Conservation (phyloP, 2,113 vertebrate species). For the Megaceryle maxima region DNA sequence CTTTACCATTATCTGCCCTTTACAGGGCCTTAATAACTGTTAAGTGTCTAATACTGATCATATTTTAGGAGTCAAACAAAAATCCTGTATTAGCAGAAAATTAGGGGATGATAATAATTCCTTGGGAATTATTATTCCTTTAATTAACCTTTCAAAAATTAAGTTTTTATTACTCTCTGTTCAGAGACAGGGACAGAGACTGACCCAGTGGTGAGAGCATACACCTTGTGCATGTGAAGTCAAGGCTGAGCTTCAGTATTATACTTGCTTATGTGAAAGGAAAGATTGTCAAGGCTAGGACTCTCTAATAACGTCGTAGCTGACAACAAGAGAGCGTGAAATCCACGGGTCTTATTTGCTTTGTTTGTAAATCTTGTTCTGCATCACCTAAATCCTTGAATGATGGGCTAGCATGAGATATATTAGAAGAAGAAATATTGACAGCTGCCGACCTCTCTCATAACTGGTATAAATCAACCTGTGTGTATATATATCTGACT, state of each 20-base stretch:
- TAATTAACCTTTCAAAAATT: neutral
- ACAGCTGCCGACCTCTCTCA: neutral
- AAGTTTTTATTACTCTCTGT: neutral
- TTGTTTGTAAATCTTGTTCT: neutral
- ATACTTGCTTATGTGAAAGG: neutral
- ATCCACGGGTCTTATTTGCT: neutral
- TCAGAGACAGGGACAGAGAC: neutral
- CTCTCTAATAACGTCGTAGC: neutral
- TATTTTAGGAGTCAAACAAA: neutral
- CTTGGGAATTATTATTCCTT: neutral
- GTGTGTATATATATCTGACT: too few species aligned
- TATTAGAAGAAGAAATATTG: neutral
- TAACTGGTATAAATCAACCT: neutral
- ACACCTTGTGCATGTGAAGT: neutral
- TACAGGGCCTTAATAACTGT: neutral
- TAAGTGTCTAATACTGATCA: neutral
- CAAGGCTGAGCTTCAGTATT: neutral
- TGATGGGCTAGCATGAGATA: neutral
- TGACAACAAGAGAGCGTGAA: neutral
- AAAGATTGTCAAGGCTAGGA: neutral
- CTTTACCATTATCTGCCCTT: neutral
- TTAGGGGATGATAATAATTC: neutral
- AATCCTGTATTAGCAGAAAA: neutral
- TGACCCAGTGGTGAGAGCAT: neutral
- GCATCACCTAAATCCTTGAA: neutral